Base-by-base conservation (phyloP, 1,140 invertebrate species). In the Stegodyphus mimosarum region DNA sequence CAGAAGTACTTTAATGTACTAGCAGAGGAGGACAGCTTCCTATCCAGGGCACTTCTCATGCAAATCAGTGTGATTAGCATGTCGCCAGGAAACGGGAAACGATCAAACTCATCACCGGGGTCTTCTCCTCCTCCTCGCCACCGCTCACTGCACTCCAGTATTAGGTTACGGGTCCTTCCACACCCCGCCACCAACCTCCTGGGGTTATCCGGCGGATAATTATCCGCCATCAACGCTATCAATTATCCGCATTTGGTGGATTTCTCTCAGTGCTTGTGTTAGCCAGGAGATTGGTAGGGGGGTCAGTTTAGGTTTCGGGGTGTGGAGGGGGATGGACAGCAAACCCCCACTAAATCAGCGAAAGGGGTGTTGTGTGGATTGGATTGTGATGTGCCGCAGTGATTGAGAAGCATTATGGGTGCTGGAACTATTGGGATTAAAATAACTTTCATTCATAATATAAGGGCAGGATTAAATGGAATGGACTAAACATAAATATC, bases 41-140 rank as follows among this genome's bases (percentile, higher is more conserved):
- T 96, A 95, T 91, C 99, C 99, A 10, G 97, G 97, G 88, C 96
- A 93, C 97, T 98, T 98, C 64, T 63, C 87, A 84, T 84, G 83
- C 83, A 76, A 84, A 84, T 84, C 63, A 84, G 74, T 60, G 71
- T 84, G 83, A 84, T 84, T 84, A 84, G 83, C 83, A 84, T 84
- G 83, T 84, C 72, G n/a, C 55, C 73, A 33, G 33, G 33, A 33
- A 33, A 33, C 33, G n/a, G 81, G 74, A n/a, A 48, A 72, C 67
- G 78, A 81, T 81, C 78, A 81, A 81, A 81, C 78, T 81, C 78
- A 81, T 81, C 78, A 81, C 78, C 53, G 7, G 67, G 13, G 7
- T 69, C 9, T 48, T 69, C 67, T 48, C 67, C 67, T 17, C 67
- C 33, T 17, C 33, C 67, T 17, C 67, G 9, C 17, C 17, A 9